Evolutionary conservation across 2,113 vertebrate species (phyloP).

Genomic region (Oreocharis arfaki): DNA sequence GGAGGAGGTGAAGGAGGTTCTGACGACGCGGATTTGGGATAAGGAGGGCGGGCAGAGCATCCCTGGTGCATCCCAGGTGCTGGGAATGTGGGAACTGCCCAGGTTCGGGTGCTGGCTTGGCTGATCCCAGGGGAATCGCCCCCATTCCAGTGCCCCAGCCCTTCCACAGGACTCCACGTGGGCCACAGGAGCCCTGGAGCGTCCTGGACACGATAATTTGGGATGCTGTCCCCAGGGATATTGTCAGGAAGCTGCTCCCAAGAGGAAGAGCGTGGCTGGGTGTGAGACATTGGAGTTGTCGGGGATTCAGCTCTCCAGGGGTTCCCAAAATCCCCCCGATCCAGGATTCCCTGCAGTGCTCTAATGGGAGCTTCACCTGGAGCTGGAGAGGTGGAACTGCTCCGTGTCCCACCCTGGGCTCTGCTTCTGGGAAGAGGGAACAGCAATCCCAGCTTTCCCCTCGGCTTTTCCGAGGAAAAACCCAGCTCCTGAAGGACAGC

Average conservation of each 20-base stretch:
- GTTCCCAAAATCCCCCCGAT: neutral
- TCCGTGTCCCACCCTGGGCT: neutral
- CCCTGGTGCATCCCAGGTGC: neutral
- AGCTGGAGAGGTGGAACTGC: neutral
- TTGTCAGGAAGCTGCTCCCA: neutral
- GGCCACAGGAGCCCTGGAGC: neutral
- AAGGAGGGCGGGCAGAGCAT: neutral
- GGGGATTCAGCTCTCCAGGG: neutral
- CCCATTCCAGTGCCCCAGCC: too few relatives aligned
- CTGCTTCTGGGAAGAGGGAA: neutral
- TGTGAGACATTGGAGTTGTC: neutral
- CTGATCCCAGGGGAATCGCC: neutral
- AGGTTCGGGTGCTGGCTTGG: neutral
- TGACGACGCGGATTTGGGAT: neutral
- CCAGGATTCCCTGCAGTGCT: neutral
- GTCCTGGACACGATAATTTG: neutral
- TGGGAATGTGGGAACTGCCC: fast-evolving
- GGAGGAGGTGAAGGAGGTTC: neutral
- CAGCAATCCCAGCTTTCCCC: neutral
- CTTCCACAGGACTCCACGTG: neutral
- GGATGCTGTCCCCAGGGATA: neutral
- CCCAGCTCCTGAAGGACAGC: neutral
- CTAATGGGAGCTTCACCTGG: neutral
- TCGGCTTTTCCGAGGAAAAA: neutral
- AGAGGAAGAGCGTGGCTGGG: neutral